These are phyloP conservation scores for Brachystomella parvula DNA, from an alignment of 1,140 invertebrate species.

Conservation along the genomic window DNA sequence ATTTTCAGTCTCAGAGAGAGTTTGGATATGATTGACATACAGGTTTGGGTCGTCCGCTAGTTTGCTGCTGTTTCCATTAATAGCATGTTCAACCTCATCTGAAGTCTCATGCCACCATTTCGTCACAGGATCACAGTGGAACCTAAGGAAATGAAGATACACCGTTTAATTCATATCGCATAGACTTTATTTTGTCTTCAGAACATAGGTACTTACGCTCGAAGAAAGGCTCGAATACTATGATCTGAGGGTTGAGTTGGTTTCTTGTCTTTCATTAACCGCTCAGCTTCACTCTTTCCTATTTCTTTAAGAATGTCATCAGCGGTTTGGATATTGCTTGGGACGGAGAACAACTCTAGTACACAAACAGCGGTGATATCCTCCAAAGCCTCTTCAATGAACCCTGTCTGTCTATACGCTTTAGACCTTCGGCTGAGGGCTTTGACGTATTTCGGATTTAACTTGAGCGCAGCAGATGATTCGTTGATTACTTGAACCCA, in stretches of 20 bases:
- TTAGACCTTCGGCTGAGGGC: constrained; percentile 74
- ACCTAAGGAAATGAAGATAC: constrained; percentile 16
- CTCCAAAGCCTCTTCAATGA: constrained; percentile 72
- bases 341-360: constrained; percentile 77
- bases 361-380: constrained; percentile 87
- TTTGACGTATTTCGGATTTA: constrained; percentile 82
- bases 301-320: constrained; percentile 75
- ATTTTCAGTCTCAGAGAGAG: not conserved
- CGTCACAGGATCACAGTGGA: constrained; percentile 32
- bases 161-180: not conserved
- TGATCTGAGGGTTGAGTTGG: constrained; percentile 70
- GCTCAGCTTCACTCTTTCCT: constrained; percentile 60
- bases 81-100: constrained; percentile 1
- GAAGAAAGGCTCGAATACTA: constrained; percentile 63
- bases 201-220: constrained; percentile 60
- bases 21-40: not conserved
- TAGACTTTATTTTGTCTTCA: constrained; percentile 8
- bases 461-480: constrained; percentile 72
- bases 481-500: constrained; percentile 62
- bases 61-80: constrained; percentile 15
- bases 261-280: constrained; percentile 58
- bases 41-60: not conserved
- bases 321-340: constrained; percentile 64
- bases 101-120: constrained; percentile 24
- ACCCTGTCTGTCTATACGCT: constrained; percentile 67